These are phyloP conservation scores for Numenius phaeopus DNA, from an alignment of 2,797 vertebrate genomes.

Conservation along the genomic window DNA sequence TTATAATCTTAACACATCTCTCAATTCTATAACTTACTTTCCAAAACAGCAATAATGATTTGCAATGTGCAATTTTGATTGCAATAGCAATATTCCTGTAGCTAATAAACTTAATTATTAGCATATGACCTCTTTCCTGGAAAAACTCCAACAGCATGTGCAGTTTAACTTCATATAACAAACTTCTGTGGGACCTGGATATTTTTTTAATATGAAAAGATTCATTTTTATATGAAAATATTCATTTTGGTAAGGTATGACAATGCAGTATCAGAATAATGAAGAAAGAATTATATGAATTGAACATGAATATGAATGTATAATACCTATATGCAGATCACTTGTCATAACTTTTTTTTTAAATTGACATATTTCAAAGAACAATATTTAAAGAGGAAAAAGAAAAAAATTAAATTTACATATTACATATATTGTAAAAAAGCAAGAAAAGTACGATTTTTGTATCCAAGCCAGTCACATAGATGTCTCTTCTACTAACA, in stretches of 20 bases:
- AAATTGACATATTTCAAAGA: neutral
- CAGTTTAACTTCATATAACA: neutral
- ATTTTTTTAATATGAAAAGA: neutral
- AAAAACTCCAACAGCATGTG: neutral
- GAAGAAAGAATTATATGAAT: neutral
- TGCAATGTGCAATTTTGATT: neutral
- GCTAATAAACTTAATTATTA: neutral
- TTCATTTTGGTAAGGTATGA: neutral
- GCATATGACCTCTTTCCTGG: neutral
- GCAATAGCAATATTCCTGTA: neutral
- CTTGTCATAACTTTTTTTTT: neutral
- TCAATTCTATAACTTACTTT: neutral
- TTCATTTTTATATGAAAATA: neutral
- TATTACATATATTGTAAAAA: neutral
- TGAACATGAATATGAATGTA: neutral
- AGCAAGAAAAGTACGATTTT: neutral
- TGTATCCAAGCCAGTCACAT: neutral
- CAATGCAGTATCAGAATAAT: neutral
- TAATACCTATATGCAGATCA: neutral
- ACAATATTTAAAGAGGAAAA: neutral
- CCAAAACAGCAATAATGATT: neutral
- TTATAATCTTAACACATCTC: neutral
- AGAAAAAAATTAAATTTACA: neutral
- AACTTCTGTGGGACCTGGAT: neutral
- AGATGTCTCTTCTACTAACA: neutral